Conservation (phyloP, 2,113 vertebrate species). For the Zosterops lateralis region DNA sequence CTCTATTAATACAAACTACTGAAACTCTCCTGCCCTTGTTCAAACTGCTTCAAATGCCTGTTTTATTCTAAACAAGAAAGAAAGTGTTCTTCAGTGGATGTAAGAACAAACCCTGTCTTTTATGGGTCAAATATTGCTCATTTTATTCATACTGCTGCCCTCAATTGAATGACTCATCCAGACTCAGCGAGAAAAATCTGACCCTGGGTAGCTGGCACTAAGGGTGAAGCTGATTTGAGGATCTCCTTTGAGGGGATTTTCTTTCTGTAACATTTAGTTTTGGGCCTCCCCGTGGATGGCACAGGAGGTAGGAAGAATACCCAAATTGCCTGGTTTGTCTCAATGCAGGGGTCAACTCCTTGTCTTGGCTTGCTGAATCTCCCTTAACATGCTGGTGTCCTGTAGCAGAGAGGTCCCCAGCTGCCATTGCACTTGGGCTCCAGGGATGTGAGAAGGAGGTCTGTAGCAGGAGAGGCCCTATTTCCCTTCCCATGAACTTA, state of each 20-base stretch:
- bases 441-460: neutral
- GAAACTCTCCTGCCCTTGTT: neutral
- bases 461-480: neutral
- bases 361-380: neutral
- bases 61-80: constrained; percentile 2
- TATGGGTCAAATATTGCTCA: neutral
- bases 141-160: neutral
- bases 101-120: neutral
- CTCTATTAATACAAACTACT: neutral
- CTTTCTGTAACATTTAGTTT: neutral
- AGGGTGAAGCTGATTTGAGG: neutral
- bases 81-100: neutral
- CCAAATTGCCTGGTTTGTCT: neutral
- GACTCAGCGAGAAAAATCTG: neutral
- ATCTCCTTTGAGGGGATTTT: neutral
- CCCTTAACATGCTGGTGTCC: fast-evolving
- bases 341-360: fast-evolving
- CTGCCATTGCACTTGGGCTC: neutral
- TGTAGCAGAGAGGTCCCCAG: neutral
- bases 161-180: neutral
- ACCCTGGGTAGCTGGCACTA: neutral
- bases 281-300: neutral
- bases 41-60: neutral
- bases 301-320: neutral
- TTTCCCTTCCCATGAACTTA: neutral